These are phyloP conservation scores for Tragelaphus strepsiceros DNA, from an alignment of 2,113 vertebrate species.

Conservation along the genomic window DNA sequence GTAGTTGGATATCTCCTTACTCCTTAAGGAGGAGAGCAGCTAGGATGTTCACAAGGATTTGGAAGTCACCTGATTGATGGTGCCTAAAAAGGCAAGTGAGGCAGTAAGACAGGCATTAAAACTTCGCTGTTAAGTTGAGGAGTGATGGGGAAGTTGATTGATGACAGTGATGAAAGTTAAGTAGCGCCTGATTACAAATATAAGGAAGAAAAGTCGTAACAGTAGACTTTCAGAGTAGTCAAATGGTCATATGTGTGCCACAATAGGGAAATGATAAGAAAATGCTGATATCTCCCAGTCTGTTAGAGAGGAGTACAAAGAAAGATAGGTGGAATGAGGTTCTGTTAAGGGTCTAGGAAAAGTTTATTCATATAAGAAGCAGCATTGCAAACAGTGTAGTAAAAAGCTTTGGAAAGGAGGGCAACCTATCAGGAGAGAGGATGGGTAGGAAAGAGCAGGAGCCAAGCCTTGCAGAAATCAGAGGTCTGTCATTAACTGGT, in stretches of 20 bases:
- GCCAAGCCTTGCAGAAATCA: background rate
- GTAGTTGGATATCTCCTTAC: background rate
- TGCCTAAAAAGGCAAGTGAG: background rate
- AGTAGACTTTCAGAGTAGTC: background rate
- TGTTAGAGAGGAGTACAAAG: background rate
- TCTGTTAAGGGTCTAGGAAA: background rate
- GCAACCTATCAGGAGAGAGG: background rate
- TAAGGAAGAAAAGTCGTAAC: background rate
- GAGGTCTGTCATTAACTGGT: background rate
- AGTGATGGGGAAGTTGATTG: background rate
- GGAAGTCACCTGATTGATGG: background rate
- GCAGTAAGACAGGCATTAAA: background rate
- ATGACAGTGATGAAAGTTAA: background rate
- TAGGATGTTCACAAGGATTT: background rate
- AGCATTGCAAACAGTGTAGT: background rate
- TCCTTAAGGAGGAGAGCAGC: background rate
- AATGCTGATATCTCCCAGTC: background rate
- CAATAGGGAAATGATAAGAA: background rate
- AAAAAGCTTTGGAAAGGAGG: background rate
- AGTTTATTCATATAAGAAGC: conserved; percentile 29
- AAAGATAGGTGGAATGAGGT: background rate
- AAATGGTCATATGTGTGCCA: background rate
- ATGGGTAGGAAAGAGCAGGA: background rate
- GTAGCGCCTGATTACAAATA: background rate
- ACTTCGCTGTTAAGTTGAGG: background rate